Conservation (phyloP, 2,797 vertebrate species). For the Paratrypauchen microcephalus region DNA sequence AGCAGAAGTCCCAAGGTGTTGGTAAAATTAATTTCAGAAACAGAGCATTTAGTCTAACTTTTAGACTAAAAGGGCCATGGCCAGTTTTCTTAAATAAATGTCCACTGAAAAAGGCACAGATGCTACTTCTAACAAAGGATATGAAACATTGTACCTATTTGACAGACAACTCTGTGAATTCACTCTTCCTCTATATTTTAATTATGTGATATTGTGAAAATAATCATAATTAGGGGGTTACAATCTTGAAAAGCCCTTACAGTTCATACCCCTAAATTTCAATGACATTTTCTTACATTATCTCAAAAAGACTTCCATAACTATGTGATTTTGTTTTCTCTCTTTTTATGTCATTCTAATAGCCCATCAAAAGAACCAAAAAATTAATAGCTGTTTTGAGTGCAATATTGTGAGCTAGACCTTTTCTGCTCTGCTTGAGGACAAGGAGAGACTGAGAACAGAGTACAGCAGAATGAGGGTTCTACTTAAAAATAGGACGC, state of each 20-base stretch:
- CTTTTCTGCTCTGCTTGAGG: constrained; percentile 58
- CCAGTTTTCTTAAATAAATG: neutral
- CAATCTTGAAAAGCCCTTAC: too few species aligned
- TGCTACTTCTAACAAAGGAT: neutral
- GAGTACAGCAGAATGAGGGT: constrained; percentile 36
- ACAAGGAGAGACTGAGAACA: constrained; percentile 30
- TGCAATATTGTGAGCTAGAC: constrained; percentile 50
- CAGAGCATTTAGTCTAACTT: too few species aligned
- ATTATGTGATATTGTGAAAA: neutral
- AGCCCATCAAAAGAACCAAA: neutral
- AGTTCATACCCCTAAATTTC: neutral
- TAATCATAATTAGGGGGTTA: too few species aligned
- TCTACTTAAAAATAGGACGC: constrained; percentile 64
- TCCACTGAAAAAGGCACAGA: neutral
- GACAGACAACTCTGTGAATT: neutral
- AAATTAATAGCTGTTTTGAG: constrained; percentile 27
- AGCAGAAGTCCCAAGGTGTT: neutral
- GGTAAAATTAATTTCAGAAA: neutral
- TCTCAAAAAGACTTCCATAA: neutral
- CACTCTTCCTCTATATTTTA: neutral
- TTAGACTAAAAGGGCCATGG: too few species aligned
- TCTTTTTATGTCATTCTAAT: too few species aligned
- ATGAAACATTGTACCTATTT: neutral
- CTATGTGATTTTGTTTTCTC: neutral
- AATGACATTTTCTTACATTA: neutral